Percentiles rank a stretch among this genome's conserved stretches.
phyloP scores from a whole-genome alignment of 2,888 invertebrate genomes.

The Cybosia mesomella region DNA sequence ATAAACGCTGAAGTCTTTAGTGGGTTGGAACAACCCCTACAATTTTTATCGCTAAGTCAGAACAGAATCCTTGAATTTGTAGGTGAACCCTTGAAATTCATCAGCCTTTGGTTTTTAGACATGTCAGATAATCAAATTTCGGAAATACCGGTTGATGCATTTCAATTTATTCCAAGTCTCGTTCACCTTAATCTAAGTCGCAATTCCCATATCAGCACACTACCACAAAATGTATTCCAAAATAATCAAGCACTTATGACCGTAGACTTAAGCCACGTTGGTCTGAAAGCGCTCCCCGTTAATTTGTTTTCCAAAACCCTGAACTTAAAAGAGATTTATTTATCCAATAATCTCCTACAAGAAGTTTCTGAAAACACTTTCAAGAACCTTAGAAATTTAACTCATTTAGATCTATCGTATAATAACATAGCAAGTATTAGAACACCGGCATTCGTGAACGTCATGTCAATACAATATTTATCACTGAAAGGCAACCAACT shows the following conservation, averaged over 20 bases:
- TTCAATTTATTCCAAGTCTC: constrained; percentile 89
- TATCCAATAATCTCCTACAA: constrained; percentile 91
- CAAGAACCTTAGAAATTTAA: constrained; percentile 91
- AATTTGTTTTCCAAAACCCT: constrained; percentile 90
- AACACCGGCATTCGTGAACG: constrained; percentile 92
- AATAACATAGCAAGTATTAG: constrained; percentile 93
- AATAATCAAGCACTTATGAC: constrained; percentile 89
- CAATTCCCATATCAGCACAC: constrained; percentile 89
- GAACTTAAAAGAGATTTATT: constrained; percentile 89
- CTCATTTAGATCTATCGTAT: constrained; percentile 91
- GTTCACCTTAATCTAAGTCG: constrained; percentile 92
- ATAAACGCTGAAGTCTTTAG: constrained; percentile 91
- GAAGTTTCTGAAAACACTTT: constrained; percentile 93
- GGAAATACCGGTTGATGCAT: constrained; percentile 90
- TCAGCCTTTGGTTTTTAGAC: constrained; percentile 90
- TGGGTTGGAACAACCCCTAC: constrained; percentile 91
- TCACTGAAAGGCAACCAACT: constrained; percentile 92
- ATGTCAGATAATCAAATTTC: constrained; percentile 93
- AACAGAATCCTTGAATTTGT: constrained; percentile 91
- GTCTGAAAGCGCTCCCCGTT: constrained; percentile 90
- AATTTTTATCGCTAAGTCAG: constrained; percentile 90
- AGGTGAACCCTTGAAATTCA: constrained; percentile 88
- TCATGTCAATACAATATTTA: constrained; percentile 91
- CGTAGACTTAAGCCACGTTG: constrained; percentile 92
- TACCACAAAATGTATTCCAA: constrained; percentile 90